Evolutionary conservation across 2,113 vertebrate genomes (phyloP), one percentile per base, ranked within the genome.

Genomic region (Sinocyclocheilus maitianheensis): DNA sequence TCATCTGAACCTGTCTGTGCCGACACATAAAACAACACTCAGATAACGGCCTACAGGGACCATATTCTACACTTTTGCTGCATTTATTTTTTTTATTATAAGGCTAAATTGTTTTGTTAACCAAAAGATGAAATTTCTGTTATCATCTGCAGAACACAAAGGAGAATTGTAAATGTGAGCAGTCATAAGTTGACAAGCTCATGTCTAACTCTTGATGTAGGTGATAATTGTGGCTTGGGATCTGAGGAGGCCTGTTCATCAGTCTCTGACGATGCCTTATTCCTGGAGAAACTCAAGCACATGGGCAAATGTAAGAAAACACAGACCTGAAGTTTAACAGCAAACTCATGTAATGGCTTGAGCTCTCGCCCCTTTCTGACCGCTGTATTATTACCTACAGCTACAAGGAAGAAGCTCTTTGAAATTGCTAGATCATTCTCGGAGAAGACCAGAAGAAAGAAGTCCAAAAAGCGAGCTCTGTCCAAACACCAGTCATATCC

Each of bases 211-310:
- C n/a, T 67, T 67, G 43, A 43, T 43, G 79, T 93, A 97, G 96
- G 95, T 89, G 95, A 97, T 0, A 91, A 80, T 55, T 91, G 90
- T 82, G 88, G 93, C 65, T 93, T 95, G 53, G 94, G 90, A 58
- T 90, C 91, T 34, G 85, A 93, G 18, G 97, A 98, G 46, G 88
- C 95, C 76, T 93, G 92, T 81, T 79, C 93, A 1, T 86, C 94
- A 0, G 93, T 95, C 87, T 97, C 97, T 67, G 98, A 99, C 48
- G 98, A 99, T 90, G 97, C 97, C 91, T 94, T 99, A 93, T 99
- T 99, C 95, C 94, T 97, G 91, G 98, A 98, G 95, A 99, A 98
- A 92, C 91, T 99, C 89, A 99, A 97, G 91, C 98, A 98, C 95
- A 99, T 99, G 98, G 98, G 98, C 1, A 99, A 99, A 94, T 99